Base-by-base conservation (phyloP, 2,113 vertebrate species). In the Cheilinus undulatus region DNA sequence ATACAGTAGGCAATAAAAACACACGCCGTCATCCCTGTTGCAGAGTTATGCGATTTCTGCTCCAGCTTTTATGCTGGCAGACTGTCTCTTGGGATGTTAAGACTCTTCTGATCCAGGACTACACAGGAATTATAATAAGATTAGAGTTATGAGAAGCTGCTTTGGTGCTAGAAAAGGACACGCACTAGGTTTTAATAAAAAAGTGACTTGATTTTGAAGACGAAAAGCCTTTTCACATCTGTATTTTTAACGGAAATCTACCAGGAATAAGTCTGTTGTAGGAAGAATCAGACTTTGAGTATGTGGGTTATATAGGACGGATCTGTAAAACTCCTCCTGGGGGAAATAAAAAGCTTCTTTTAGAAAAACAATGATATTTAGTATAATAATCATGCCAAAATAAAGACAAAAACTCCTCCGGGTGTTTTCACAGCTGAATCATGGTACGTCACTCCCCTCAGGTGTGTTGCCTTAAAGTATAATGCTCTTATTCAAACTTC, bases 1-100 rank as follows among this genome's bases (percentile, higher is more conserved):
- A 57, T 56, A 80, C 72, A 85, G 82, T 43, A 45, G 63, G 70
- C 61, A 73, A 36, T 69, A 86, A 87, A 84, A 85, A 74, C 63
- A 69, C 48, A 54, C 53, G 5, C 38, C 11, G 46, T 65, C 73
- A 76, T 66, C 66, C 61, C 52, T 15, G 52, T 49, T 60, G 76
- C 56, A 67, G 67, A 79, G 73, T 67, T 83, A 59, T 64, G 69
- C 24, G 56, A 74, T 45, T 57, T 63, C 36, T 26, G 22, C 30
- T 67, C 36, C 38, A 52, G 53, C 42, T 63, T 68, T 70, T 69
- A 60, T 43, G 49, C 63, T 10, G 53, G 50, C 49, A 71, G 51
- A 63, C 52, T 2, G 46, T 46, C 60, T 59, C 20, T 17, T 32
- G 32, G 68, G 73, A 60, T 11, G 53, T 48, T 56, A 59, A 57